Base-by-base conservation (phyloP, 2,113 vertebrate genomes). In the Istiophorus platypterus region DNA sequence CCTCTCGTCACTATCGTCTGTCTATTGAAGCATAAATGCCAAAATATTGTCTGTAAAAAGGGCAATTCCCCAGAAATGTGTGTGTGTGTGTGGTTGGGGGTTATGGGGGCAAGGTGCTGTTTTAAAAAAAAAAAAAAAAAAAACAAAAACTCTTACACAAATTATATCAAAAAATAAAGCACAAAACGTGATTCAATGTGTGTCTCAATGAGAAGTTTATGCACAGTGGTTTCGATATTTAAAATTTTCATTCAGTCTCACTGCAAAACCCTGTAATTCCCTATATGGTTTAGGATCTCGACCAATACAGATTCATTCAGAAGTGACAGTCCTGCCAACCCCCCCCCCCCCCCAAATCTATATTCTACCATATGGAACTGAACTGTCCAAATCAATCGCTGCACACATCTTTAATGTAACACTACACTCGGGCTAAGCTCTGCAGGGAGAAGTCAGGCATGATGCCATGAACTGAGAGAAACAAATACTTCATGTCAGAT, bases 21-120 rank as follows among this genome's bases (percentile, higher is more conserved):
- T 62, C n/a, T 42, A 37, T 37, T 77, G 76, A 88, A 73, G 76
- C 76, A 61, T 82, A 66, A 88, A 88, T 85, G 80, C 68, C 66
- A 82, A 45, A 79, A 37, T 5, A 34, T 9, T 17, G 22, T 57
- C 24, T 24, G n/a, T 22, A 67, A 22, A 56, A 70, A 81, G 27
- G 57, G 4, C 70, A 71, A 6, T 26, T 72, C 18, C 18, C 39
- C n/a, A 62, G 37, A 56, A 47, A n/a, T 17, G n/a, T n/a, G n/a
- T n/a, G n/a, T n/a, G n/a, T n/a, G n/a, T n/a, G n/a, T n/a, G n/a
- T n/a, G 11, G 8, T n/a, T 4, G 31, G 24, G 15, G 7, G 65
- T 24, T 52, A 18, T 37, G 57, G 13, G 49, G 49, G 20, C 18
- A 22, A 9, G 20, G 49, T 22, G 7, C 49, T 51, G 49, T 47